Conservation (phyloP, 2,888 invertebrate genomes). For the Philereme transversata region DNA sequence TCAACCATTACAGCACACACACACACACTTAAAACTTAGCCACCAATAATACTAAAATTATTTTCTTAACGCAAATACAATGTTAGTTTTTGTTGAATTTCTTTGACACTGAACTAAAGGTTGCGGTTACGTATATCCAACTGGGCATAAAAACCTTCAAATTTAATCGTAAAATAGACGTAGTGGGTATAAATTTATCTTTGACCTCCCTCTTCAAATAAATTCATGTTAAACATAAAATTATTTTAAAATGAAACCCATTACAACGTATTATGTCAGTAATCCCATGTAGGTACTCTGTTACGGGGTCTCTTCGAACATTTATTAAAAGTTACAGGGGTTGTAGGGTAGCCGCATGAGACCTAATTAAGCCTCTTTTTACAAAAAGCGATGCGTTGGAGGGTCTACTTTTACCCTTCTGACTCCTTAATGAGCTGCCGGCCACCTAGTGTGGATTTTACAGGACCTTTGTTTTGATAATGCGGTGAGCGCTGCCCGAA, state of each 20-base stretch:
- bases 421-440: slow-evolving; percentile 81
- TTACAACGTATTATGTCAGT: slow-evolving; percentile 38
- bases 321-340: slow-evolving; percentile 84
- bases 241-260: slow-evolving; percentile 35
- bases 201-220: too few relatives aligned
- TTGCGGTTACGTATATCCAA: too few relatives aligned
- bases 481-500: slow-evolving; percentile 53
- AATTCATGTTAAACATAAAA: slow-evolving; percentile 4
- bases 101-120: too few relatives aligned
- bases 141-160: too few relatives aligned
- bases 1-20: too few relatives aligned
- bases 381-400: slow-evolving; percentile 71
- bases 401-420: slow-evolving; percentile 76
- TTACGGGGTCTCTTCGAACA: slow-evolving; percentile 73
- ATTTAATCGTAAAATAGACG: too few relatives aligned
- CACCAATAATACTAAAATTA: too few relatives aligned
- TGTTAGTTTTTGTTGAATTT: too few relatives aligned
- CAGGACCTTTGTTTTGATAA: slow-evolving; percentile 68
- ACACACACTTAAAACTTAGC: too few relatives aligned
- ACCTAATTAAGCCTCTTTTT: slow-evolving; percentile 83
- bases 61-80: too few relatives aligned
- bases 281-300: slow-evolving; percentile 46
- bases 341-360: slow-evolving; percentile 78
- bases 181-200: too few relatives aligned
- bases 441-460: slow-evolving; percentile 74